Conservation (phyloP, 2,797 vertebrate genomes). For the Sarcophilus harrisii region DNA sequence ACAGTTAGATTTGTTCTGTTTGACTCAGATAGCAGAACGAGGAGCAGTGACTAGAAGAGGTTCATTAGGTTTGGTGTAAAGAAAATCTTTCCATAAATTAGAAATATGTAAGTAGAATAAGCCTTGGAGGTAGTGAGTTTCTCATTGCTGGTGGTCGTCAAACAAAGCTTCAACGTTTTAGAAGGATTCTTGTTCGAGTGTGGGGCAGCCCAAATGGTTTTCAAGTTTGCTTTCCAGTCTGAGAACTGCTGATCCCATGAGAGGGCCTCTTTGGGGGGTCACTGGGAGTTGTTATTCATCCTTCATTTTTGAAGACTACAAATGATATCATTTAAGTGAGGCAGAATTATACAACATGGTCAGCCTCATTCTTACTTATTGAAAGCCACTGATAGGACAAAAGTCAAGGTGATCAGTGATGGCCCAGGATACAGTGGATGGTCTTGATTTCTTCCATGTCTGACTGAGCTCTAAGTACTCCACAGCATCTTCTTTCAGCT, state of each 20-base stretch:
- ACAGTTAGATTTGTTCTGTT: background rate
- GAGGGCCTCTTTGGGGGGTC: background rate
- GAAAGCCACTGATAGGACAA: background rate
- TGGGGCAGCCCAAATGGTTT: background rate
- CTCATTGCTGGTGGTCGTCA: background rate
- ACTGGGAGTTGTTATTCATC: background rate
- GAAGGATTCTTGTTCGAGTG: background rate
- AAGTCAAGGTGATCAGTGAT: background rate
- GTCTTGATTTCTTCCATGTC: background rate
- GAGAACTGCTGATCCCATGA: background rate
- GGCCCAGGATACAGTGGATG: background rate
- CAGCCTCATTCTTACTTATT: background rate
- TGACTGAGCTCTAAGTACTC: background rate
- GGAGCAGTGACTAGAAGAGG: background rate
- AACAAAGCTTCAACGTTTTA: background rate
- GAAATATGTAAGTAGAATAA: background rate
- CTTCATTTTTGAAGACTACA: background rate
- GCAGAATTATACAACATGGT: background rate
- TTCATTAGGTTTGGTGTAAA: background rate
- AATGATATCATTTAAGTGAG: background rate
- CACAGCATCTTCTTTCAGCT: background rate
- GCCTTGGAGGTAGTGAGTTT: background rate
- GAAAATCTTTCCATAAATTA: background rate
- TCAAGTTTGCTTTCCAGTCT: background rate
- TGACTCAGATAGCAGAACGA: background rate